phyloP scores from a whole-genome alignment of 37 sponge, comb jelly and placozoan species.

The Cladorhizidae sp. region DNA sequence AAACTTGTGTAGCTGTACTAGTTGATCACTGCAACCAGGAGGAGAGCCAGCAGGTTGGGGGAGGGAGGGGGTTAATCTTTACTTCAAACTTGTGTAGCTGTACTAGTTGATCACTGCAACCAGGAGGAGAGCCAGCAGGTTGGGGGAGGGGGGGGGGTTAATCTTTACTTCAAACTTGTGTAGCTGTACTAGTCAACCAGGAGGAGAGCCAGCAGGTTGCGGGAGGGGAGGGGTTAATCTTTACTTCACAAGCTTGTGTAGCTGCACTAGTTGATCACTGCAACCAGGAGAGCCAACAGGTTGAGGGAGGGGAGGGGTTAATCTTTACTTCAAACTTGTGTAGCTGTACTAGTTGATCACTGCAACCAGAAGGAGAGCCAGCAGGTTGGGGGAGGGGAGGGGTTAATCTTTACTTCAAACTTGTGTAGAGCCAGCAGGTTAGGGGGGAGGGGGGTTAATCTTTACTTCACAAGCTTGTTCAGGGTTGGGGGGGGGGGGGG shows the following conservation, averaged over 20 bases:
- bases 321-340: constrained; percentile 17
- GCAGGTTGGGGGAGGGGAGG: too few species aligned
- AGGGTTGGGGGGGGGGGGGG: too few species aligned
- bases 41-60: constrained; percentile 68
- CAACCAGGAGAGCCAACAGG: constrained; percentile 59
- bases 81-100: constrained; percentile 35
- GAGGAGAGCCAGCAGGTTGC: constrained; percentile 66
- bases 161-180: too few species aligned
- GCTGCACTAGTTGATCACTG: constrained; percentile 60
- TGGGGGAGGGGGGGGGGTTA: too few species aligned
- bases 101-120: constrained; percentile 61
- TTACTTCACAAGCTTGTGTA: too few species aligned
- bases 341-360: constrained; percentile 62
- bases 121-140: constrained; percentile 67
- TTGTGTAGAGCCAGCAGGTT: constrained; percentile 62
- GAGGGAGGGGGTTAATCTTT: too few species aligned
- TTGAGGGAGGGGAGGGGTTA: too few species aligned
- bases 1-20: constrained; percentile 31
- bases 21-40: constrained; percentile 61
- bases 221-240: neutral
- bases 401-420: constrained; percentile 43
- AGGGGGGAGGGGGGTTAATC: too few species aligned
- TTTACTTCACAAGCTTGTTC: too few species aligned
- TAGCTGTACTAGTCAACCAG: constrained; percentile 49
- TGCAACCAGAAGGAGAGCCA: constrained; percentile 51